Evolutionary conservation across 1,140 invertebrate species (phyloP).

Genomic region (Drosophila tani): DNA sequence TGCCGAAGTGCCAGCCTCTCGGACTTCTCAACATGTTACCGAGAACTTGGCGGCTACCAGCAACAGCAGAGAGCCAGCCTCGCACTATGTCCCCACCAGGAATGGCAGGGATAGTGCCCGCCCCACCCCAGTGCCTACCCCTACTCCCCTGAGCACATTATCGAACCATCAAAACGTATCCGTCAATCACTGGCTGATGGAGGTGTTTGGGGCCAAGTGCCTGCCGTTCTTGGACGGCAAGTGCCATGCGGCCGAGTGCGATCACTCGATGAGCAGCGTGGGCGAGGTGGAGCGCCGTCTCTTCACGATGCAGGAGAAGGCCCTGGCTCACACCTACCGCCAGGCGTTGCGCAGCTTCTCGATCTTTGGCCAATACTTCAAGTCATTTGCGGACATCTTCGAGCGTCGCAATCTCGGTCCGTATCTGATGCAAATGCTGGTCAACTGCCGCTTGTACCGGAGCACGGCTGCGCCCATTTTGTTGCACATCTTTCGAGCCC

Average conservation of each 20-base stretch:
- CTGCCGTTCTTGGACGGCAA: slow-evolving; percentile 11
- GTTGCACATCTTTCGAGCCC: slow-evolving; percentile 14
- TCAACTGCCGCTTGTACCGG: slow-evolving; percentile 43
- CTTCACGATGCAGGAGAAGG: background rate
- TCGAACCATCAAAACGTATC: background rate
- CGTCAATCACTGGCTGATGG: background rate
- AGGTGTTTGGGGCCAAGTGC: slow-evolving; percentile 54
- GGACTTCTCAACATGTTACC: background rate
- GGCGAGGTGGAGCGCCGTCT: slow-evolving; percentile 33
- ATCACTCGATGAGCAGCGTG: slow-evolving; percentile 29
- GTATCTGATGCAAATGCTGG: slow-evolving; percentile 44
- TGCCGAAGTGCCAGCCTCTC: too few species aligned
- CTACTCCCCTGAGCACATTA: too few species aligned
- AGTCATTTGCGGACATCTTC: slow-evolving; percentile 43
- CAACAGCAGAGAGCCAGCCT: background rate
- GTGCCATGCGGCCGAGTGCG: slow-evolving; percentile 28
- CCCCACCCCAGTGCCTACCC: background rate
- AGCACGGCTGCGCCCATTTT: background rate
- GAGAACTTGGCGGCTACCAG: too few species aligned
- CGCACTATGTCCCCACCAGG: background rate
- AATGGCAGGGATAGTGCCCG: too few species aligned
- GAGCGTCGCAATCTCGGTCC: slow-evolving; percentile 6
- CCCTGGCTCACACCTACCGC: slow-evolving; percentile 17
- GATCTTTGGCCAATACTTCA: slow-evolving; percentile 36
- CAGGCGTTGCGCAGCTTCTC: background rate